Evolutionary conservation across 2,797 vertebrate genomes (phyloP).

Genomic region (Benthosema pterotum): DNA sequence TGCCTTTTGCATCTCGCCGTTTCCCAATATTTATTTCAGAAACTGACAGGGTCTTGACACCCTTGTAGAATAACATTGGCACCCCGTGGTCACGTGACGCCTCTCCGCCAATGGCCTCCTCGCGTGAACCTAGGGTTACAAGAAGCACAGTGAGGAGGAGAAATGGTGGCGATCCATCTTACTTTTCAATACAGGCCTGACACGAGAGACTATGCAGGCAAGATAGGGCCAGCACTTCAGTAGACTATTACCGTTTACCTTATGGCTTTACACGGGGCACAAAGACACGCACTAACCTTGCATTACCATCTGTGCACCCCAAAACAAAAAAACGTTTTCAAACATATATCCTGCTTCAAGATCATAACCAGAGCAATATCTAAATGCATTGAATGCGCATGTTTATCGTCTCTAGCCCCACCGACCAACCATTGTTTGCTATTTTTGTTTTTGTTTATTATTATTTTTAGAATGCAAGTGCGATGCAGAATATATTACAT

Average conservation of each 20-base stretch:
- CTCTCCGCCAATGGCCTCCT: slow-evolving; percentile 97
- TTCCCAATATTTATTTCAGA: slow-evolving; percentile 98
- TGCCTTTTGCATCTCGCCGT: slow-evolving; percentile 99
- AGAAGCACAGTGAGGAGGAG: slow-evolving; percentile 89
- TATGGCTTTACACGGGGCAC: slow-evolving; percentile 74
- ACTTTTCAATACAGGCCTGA: slow-evolving; percentile 98
- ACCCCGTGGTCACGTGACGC: slow-evolving; percentile 97
- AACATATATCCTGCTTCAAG: slow-evolving; percentile 51
- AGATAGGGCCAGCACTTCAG: slow-evolving; percentile 93
- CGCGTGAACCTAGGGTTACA: slow-evolving; percentile 92
- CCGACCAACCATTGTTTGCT: slow-evolving; percentile 9
- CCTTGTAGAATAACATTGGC: slow-evolving; percentile 99
- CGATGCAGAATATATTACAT: too few species aligned
- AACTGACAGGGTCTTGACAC: slow-evolving; percentile 99
- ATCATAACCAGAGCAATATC: slow-evolving; percentile 49
- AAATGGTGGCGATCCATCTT: slow-evolving; percentile 99
- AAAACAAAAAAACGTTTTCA: slow-evolving; percentile 47
- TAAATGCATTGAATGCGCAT: slow-evolving; percentile 33
- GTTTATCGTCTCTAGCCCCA: slow-evolving; percentile 28
- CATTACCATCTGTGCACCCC: slow-evolving; percentile 70
- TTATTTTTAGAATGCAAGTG: too few species aligned
- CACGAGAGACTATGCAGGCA: slow-evolving; percentile 94
- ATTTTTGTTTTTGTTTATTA: too few species aligned
- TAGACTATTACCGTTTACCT: slow-evolving; percentile 84
- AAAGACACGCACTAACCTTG: slow-evolving; percentile 67